Percentiles rank a stretch among this genome's conserved stretches.
Conservation (phyloP, 2,113 vertebrate species). For the Megaceryle maxima region DNA sequence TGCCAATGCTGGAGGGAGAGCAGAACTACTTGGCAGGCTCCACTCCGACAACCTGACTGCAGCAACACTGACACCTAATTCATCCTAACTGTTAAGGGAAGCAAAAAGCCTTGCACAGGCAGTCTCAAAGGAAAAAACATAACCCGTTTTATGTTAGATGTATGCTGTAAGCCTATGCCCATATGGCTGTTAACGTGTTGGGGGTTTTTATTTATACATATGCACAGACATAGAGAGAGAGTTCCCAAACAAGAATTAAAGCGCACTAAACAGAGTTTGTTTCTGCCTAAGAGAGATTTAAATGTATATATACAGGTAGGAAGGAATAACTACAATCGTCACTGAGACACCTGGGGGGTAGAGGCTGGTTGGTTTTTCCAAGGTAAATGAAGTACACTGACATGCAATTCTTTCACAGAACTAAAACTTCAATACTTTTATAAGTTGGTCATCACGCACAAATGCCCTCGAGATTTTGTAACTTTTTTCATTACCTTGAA, state of each 20-base stretch:
- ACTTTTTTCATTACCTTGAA: background rate
- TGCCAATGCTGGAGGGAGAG: background rate
- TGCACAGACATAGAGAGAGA: rapidly evolving
- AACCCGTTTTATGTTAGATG: background rate
- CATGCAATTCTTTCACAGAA: background rate
- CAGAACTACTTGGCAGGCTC: background rate
- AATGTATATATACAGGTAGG: background rate
- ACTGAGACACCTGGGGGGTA: background rate
- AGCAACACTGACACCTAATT: background rate
- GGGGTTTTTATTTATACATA: background rate
- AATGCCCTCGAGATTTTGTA: background rate
- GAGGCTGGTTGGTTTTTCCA: background rate
- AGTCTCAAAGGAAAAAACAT: background rate
- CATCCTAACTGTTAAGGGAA: background rate
- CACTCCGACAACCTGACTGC: background rate
- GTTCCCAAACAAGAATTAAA: background rate
- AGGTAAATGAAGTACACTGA: background rate
- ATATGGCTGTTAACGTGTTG: background rate
- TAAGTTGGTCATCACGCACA: background rate
- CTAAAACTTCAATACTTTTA: background rate
- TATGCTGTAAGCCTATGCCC: background rate
- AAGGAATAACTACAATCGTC: background rate
- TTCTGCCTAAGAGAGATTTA: background rate
- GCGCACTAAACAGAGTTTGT: background rate
- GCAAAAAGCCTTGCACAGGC: background rate